Evolutionary conservation across 92 coral and sea anemone species (phyloP).

Genomic region (Montipora capitata): DNA sequence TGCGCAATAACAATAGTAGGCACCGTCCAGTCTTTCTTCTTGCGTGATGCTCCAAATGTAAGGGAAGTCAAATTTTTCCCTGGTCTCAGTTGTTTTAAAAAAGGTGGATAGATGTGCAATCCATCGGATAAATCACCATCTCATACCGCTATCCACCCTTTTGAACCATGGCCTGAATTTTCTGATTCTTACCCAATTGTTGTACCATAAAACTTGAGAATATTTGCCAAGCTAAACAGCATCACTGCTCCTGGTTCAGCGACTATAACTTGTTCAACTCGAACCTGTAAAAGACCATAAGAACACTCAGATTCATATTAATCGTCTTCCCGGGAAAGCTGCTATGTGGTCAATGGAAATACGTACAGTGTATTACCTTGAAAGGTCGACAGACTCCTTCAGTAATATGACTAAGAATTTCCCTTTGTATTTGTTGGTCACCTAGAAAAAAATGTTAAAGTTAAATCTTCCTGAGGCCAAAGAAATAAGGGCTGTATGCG

Average conservation of each 20-base stretch:
- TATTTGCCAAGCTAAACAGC: conserved; percentile 92
- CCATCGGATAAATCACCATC: no score
- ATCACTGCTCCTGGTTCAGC: conserved; percentile 97
- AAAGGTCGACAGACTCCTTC: conserved; percentile 99
- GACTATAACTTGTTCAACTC: conserved; percentile 98
- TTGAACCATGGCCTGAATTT: no score
- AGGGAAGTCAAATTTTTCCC: no score
- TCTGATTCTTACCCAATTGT: conserved; percentile 86
- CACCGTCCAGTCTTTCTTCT: no score
- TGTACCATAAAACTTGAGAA: conserved; percentile 93
- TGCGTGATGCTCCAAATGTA: no score
- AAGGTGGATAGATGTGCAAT: no score
- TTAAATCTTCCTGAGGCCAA: no score
- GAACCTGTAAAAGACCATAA: conserved; percentile 66
- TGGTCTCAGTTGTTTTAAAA: no score
- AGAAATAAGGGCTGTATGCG: no score
- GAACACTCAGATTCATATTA: neutral
- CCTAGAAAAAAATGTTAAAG: conserved; percentile 35
- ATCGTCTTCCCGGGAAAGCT: neutral
- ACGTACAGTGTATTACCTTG: conserved; percentile 83
- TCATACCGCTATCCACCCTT: no score
- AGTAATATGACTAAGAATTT: conserved; percentile 92
- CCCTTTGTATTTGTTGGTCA: conserved; percentile 77
- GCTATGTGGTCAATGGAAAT: no score
- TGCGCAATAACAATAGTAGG: no score